phyloP scores from a whole-genome alignment of 2,113 vertebrate genomes.

The Chelonoidis abingdonii region DNA sequence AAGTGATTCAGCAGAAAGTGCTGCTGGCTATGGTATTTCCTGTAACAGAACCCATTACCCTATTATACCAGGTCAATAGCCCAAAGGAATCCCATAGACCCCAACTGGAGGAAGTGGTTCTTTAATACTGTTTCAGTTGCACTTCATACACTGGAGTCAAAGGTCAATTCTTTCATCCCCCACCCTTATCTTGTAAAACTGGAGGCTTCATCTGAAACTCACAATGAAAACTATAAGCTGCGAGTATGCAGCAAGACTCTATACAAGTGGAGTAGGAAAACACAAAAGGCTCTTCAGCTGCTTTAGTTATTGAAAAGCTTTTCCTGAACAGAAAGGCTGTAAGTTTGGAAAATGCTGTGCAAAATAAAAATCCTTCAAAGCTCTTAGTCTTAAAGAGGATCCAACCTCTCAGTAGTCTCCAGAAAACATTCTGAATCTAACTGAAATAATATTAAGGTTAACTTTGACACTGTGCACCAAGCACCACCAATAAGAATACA shows the following conservation, averaged over 20 bases:
- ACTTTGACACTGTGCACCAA: not conserved
- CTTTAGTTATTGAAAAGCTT: not conserved
- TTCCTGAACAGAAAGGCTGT: not conserved
- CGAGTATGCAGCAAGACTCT: not conserved
- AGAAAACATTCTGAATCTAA: not conserved
- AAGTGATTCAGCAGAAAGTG: not conserved
- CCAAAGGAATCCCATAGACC: conserved; percentile 39
- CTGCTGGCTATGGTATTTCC: conserved; percentile 47
- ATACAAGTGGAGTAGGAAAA: not conserved
- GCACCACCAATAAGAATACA: not conserved
- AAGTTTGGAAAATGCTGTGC: not conserved
- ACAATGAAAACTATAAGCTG: conserved; percentile 23
- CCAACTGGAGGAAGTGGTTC: conserved; percentile 35
- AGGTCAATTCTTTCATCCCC: conserved; percentile 8
- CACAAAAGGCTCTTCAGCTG: not conserved
- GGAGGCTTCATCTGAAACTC: conserved; percentile 32
- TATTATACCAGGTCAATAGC: conserved; percentile 63
- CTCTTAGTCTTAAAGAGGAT: not conserved
- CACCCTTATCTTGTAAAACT: conserved; percentile 15
- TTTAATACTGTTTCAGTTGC: conserved; percentile 8
- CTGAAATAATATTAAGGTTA: not conserved
- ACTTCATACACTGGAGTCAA: not conserved
- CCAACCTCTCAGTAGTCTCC: not conserved
- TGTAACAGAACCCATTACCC: conserved; percentile 40
- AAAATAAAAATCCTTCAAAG: not conserved